Percentiles rank a stretch among this genome's conserved stretches.
phyloP scores from a whole-genome alignment of 1,140 invertebrate species.

The Hormaphis cornu region DNA sequence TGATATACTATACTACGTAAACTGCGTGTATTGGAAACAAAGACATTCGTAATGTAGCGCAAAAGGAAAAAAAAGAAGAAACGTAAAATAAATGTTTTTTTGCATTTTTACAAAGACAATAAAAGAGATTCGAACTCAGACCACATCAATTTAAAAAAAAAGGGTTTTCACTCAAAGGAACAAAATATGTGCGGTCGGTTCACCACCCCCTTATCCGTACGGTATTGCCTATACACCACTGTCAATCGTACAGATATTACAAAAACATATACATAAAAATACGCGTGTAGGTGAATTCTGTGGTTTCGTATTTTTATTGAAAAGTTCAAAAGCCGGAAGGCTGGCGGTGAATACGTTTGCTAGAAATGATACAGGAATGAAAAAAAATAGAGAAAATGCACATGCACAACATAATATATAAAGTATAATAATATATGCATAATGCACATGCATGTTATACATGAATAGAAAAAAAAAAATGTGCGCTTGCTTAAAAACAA shows the following conservation, averaged over 20 bases:
- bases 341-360: not conserved
- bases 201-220: not conserved
- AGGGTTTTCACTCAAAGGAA: not conserved
- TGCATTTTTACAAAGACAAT: slow-evolving; percentile 2
- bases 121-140: not conserved
- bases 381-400: not conserved
- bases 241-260: not conserved
- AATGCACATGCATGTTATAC: too few species aligned
- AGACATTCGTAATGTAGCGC: not conserved
- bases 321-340: slow-evolving; percentile 19
- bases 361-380: not conserved
- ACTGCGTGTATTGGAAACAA: not conserved
- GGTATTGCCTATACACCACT: slow-evolving; percentile 1
- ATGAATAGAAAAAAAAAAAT: too few species aligned
- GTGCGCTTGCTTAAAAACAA: not conserved
- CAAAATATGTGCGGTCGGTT: too few species aligned
- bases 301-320: slow-evolving; percentile 16
- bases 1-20: too few species aligned
- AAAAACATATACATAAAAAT: too few species aligned
- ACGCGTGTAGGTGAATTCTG: not conserved
- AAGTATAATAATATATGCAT: not conserved
- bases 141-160: not conserved
- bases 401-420: too few species aligned
- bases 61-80: not conserved
- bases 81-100: not conserved